phyloP scores from a whole-genome alignment of 2,797 vertebrate genomes.

The Centroberyx gerrardi region DNA sequence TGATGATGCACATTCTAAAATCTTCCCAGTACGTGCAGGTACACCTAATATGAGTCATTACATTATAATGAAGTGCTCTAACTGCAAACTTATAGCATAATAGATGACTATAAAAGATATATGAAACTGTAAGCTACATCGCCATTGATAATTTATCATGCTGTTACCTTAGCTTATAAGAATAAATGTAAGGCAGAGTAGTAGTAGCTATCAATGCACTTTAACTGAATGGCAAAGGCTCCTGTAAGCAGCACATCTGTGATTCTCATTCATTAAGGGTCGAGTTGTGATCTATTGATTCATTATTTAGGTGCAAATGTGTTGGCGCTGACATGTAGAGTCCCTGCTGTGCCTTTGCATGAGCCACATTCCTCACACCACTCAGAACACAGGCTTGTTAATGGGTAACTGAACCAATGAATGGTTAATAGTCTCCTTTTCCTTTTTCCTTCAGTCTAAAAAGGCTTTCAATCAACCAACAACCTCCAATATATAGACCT shows the following conservation, averaged over 20 bases:
- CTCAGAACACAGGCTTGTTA: slow-evolving; percentile 46
- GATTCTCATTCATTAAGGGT: neutral
- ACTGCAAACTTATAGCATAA: neutral
- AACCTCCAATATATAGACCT: slow-evolving; percentile 12
- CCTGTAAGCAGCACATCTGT: neutral
- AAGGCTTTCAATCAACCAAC: slow-evolving; percentile 6
- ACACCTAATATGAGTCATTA: neutral
- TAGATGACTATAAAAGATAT: neutral
- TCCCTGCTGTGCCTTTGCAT: slow-evolving; percentile 10
- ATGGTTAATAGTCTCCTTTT: slow-evolving; percentile 18
- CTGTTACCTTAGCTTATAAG: no score
- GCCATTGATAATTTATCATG: neutral
- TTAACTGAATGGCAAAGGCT: neutral
- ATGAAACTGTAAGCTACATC: neutral
- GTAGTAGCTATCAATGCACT: neutral
- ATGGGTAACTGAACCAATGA: slow-evolving; percentile 58
- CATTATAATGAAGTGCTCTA: slow-evolving; percentile 2
- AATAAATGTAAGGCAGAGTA: neutral
- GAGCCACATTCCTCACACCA: slow-evolving; percentile 44
- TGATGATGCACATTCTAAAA: slow-evolving; percentile 7
- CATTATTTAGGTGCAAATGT: slow-evolving; percentile 28
- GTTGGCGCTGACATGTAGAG: slow-evolving; percentile 9
- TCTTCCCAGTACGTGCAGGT: neutral
- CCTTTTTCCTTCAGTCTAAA: neutral
- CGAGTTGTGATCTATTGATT: neutral